Conservation (phyloP, 1,140 invertebrate genomes). For the Dendroctonus valens region DNA sequence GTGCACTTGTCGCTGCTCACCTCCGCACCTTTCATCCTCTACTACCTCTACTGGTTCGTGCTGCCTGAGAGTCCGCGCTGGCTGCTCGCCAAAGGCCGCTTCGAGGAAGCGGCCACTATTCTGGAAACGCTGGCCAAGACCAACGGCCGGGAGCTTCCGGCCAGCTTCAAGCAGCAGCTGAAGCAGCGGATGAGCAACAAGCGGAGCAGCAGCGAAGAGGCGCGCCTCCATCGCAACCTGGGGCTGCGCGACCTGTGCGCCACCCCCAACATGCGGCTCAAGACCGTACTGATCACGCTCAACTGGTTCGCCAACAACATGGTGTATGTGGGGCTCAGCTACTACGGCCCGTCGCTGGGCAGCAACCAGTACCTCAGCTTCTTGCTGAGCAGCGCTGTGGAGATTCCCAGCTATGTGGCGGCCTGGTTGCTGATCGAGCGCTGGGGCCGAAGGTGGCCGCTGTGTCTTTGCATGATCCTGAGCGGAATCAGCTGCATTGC, state of each 20-base stretch:
- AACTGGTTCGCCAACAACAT: constrained; percentile 74
- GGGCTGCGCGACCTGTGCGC: constrained; percentile 72
- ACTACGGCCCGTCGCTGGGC: constrained; percentile 82
- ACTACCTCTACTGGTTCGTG: constrained; percentile 82
- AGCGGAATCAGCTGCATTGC: constrained; percentile 79
- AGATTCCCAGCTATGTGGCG: constrained; percentile 80
- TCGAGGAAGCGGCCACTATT: constrained; percentile 76
- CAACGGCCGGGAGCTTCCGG: constrained; percentile 73
- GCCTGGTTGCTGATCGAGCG: constrained; percentile 84
- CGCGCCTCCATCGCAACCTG: constrained; percentile 58
- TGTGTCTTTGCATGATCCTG: constrained; percentile 78
- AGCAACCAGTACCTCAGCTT: constrained; percentile 84
- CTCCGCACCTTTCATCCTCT: constrained; percentile 78
- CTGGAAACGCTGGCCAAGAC: constrained; percentile 72
- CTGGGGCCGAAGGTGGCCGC: constrained; percentile 79
- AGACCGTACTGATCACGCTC: constrained; percentile 65
- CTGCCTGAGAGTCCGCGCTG: constrained; percentile 84
- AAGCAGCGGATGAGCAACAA: constrained; percentile 69
- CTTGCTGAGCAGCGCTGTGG: constrained; percentile 76
- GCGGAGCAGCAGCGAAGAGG: constrained; percentile 62
- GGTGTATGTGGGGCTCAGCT: constrained; percentile 83
- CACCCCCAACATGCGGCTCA: constrained; percentile 83
- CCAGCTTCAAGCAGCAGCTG: constrained; percentile 68
- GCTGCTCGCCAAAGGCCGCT: constrained; percentile 74
- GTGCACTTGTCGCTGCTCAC: constrained; percentile 72